Conservation (phyloP, 1,140 invertebrate genomes). For the Chymomyza costata region DNA sequence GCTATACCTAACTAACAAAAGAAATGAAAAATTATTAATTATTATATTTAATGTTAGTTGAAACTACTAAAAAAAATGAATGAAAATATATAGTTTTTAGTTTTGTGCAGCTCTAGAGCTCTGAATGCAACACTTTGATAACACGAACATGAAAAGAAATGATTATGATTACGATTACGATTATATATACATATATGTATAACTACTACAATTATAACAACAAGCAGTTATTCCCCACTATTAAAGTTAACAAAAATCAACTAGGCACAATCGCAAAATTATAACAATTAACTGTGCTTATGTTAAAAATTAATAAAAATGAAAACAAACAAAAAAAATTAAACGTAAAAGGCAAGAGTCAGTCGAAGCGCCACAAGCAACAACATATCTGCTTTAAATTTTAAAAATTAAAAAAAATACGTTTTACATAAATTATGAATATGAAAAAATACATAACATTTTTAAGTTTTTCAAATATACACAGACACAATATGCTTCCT, state of each 20-base stretch:
- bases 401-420: conserved; percentile 33
- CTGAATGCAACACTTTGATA: no score
- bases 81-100: conserved; percentile 50
- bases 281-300: conserved; percentile 67
- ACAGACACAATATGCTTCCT: conserved; percentile 67
- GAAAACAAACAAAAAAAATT: conserved; percentile 23
- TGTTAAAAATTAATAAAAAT: conserved; percentile 63
- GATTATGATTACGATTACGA: conserved; percentile 49
- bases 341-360: conserved; percentile 6
- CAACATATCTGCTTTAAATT: conserved; percentile 72
- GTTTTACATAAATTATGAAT: conserved; percentile 9
- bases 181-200: conserved; percentile 44
- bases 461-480: conserved; percentile 41
- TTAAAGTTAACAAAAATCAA: conserved; percentile 63
- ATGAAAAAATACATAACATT: conserved; percentile 54
- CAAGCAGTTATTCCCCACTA: conserved; percentile 61
- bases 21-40: conserved; percentile 41
- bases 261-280: conserved; percentile 66
- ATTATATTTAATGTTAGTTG: conserved; percentile 73
- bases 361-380: conserved; percentile 65
- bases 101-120: conserved; percentile 36
- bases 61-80: conserved; percentile 53
- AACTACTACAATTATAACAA: conserved; percentile 41
- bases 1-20: conserved; percentile 34
- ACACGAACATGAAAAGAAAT: no score